Base-by-base conservation (phyloP, 1,140 invertebrate genomes). In the Onthophagus taurus region DNA sequence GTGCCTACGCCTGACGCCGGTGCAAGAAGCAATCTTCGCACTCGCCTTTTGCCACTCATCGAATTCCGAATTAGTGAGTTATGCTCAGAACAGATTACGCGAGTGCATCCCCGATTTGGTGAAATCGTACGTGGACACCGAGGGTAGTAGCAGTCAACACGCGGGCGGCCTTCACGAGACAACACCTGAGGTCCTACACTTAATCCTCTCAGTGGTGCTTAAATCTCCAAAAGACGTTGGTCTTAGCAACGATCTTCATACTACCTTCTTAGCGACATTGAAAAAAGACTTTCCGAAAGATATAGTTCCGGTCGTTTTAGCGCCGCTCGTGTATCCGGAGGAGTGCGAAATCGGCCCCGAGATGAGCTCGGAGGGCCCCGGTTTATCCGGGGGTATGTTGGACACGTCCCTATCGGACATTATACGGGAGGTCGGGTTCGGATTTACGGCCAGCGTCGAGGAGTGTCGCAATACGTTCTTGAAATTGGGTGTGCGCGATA, bases 1-100 rank as follows among this genome's bases (percentile, higher is more conserved):
- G 71, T 75, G 86, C 55, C 73, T 93, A 49, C 82, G 82, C 57
- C 77, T 94, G 50, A 84, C 81, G 37, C 73, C 83, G 54, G 81
- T 91, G 11, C 86, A 92, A 69, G 90, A 95, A 72, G 84, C 92
- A 57, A 81, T 85, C 14, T 82, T 94, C 68, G 85, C 85, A 23
- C 72, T 95, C 57, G 81, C 85, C 34, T 69, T 94, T 41, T 76
- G 83, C 29, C 78, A 85, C 62, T 90, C 89, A 1, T 76, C 78
- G 8, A 83, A 82, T 61, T 51, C 72, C 33, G 89, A 94, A 53
- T 77, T 85, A 34, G 69, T 76, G 20, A 68, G 69, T 52, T 72
- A 81, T 52, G 83, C 89, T 17, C 67, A 76, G 44, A 78, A 84
- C 51, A 85, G 89, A 67, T 69, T 94, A 20, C 80, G 82, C 58